Evolutionary conservation across 2,113 vertebrate genomes (phyloP), one percentile per base, ranked within the genome.

Genomic region (Gymnocephalus cernua): DNA sequence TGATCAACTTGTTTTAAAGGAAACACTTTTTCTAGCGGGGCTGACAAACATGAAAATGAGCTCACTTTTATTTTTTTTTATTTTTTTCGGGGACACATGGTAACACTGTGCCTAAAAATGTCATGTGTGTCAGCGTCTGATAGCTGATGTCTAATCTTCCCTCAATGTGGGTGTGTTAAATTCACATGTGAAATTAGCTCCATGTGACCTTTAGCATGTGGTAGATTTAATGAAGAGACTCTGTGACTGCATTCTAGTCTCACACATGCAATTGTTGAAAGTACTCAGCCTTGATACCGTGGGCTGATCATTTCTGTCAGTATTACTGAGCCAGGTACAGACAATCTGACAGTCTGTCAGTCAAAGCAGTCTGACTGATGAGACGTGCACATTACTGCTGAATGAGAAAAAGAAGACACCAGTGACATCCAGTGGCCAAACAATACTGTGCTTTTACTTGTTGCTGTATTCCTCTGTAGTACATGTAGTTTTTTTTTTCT

Each of bases 151-250:
- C 84, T 76, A 90, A 93, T 90, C 77, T 86, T 88, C 87, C 48
- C 80, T 89, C 80, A 87, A 79, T 74, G 90, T 89, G 90, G 86
- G 89, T 90, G 88, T 86, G 86, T 90, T 88, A 91, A 88, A 89
- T 75, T 91, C 85, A 74, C 89, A 83, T 91, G 81, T 89, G 87
- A 92, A 77, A 83, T 83, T 86, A 88, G 87, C 83, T 91, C 86
- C 88, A 91, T 92, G 86, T 93, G 93, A 93, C 91, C 91, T 93
- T 93, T 92, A 80, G 72, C 85, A 77, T 45, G 66, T 78, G 74
- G 57, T 15, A 32, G 38, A 86, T 80, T 91, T 93, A 92, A 91
- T 93, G 86, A 92, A 88, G 77, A 81, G 57, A 75, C 79, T 82
- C 68, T 76, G 74, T 78, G 83, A 83, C 50, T 67, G 56, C 63